A percentile compares a stretch with the other conserved stretches of the same genome.
These are phyloP conservation scores for Microctenopoma lineatum DNA, from an alignment of 2,797 vertebrate species.

Conservation along the genomic window DNA sequence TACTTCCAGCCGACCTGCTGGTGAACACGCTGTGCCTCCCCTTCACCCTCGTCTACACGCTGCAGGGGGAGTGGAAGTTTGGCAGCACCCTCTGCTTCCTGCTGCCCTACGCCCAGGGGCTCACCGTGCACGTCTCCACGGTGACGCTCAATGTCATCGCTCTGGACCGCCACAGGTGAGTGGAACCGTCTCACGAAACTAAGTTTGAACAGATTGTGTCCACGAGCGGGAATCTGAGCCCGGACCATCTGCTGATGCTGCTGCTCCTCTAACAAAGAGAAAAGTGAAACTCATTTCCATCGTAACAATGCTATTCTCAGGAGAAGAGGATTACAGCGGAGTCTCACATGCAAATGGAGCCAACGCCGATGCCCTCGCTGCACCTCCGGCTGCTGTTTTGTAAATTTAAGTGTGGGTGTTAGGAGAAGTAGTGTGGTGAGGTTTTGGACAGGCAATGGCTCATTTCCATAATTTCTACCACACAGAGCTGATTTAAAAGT, in stretches of 20 bases:
- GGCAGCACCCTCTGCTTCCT: conserved; percentile 91
- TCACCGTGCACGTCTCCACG: conserved; percentile 93
- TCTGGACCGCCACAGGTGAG: conserved; percentile 87
- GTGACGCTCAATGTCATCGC: conserved; percentile 95
- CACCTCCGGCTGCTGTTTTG: not conserved
- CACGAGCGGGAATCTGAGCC: too few relatives aligned
- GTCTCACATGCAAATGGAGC: conserved; percentile 15
- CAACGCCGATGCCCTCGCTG: not conserved
- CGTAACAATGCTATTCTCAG: not conserved
- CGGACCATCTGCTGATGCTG: not conserved
- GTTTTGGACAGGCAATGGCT: not conserved
- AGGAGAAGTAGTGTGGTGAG: not conserved
- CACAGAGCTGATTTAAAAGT: not conserved
- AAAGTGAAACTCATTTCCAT: not conserved
- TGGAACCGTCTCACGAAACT: not conserved
- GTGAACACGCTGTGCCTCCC: conserved; percentile 94
- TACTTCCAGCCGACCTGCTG: conserved; percentile 85
- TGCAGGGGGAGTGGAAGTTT: conserved; percentile 93
- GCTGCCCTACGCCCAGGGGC: conserved; percentile 93
- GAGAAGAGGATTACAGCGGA: not conserved
- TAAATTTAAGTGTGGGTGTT: conserved; percentile 6
- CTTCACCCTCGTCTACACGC: conserved; percentile 93
- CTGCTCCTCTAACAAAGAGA: not conserved
- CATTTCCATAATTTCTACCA: not conserved
- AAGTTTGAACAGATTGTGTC: not conserved